Base-by-base conservation (phyloP, 2,113 vertebrate genomes). In the Butorides virescens region DNA sequence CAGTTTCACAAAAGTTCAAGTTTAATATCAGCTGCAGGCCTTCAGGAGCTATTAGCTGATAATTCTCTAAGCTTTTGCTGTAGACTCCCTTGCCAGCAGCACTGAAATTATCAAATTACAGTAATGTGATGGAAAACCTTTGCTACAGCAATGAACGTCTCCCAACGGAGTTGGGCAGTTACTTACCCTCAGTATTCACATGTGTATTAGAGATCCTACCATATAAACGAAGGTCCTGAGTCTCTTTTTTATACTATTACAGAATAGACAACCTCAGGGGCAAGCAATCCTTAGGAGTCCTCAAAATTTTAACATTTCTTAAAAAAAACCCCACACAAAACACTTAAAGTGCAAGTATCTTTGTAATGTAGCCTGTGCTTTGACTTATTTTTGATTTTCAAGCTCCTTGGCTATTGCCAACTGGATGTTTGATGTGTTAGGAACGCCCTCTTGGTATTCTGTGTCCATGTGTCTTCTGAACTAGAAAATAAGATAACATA, bases 31-130 rank as follows among this genome's bases (percentile, higher is more conserved):
- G 86, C 95, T 86, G 83, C 92, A 88, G 88, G 65, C 76, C 86
- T 96, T 61, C 92, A 92, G 88, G 86, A 96, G 83, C 90, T 91
- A 93, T 96, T 96, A 96, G 86, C 47, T 77, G 76, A 49, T 93
- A 95, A 96, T 95, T 93, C 90, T 86, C 79, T 44, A 62, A 94
- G 93, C 88, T 96, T 93, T 93, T 61, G 49, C 92, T 85, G 81
- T 6, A 71, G 79, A 67, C 7, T 93, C 61, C 79, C 61, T 80
- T 92, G 68, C 90, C 68, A 78, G 82, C 75, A 93, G 86, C 83
- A 52, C 63, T 56, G 79, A 95, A 97, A 93, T 96, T 90, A 95
- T 93, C 88, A 84, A 95, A 95, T 96, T 93, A 89, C 73, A 89
- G 83, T 86, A 91, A n/a, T 34, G 19, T 92, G 72, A 95, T 89